Evolutionary conservation across 1,140 invertebrate species (phyloP).

Genomic region (Ptiloglossa arizonensis): DNA sequence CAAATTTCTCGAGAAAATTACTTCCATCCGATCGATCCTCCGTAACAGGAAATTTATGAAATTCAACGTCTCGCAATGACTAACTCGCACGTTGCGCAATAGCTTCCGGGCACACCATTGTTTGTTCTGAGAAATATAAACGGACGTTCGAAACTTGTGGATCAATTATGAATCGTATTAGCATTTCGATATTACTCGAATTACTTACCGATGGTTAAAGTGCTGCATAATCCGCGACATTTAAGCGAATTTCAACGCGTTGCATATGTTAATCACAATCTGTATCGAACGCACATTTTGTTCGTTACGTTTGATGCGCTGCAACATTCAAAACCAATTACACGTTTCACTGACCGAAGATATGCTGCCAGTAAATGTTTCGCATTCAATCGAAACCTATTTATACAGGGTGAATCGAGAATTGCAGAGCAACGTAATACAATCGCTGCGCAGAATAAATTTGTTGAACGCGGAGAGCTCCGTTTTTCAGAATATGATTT

Average conservation of each 20-base stretch:
- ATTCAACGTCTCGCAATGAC: neutral
- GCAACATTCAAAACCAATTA: conserved; percentile 52
- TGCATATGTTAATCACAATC: conserved; percentile 49
- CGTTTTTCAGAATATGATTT: neutral
- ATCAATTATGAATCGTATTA: conserved; percentile 15
- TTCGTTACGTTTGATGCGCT: conserved; percentile 19
- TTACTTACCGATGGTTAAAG: conserved; percentile 31
- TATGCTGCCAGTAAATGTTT: conserved; percentile 33
- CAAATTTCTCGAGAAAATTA: too few relatives aligned
- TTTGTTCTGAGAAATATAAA: conserved; percentile 7
- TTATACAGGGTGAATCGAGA: conserved; percentile 42
- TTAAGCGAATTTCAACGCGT: conserved; percentile 41
- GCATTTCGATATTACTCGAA: conserved; percentile 21
- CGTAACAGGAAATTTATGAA: too few relatives aligned
- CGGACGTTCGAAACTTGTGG: neutral
- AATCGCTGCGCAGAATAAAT: conserved; percentile 41
- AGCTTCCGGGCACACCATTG: neutral
- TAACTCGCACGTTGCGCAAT: neutral
- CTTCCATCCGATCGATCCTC: too few relatives aligned
- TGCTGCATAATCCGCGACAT: conserved; percentile 28
- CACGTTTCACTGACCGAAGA: conserved; percentile 50
- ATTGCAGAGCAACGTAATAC: conserved; percentile 34
- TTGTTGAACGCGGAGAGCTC: neutral
- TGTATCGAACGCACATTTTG: neutral
- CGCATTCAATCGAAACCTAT: conserved; percentile 48